phyloP scores from a whole-genome alignment of 35 echinoderm and acorn worm species.

The Stichopus chloronotus region DNA sequence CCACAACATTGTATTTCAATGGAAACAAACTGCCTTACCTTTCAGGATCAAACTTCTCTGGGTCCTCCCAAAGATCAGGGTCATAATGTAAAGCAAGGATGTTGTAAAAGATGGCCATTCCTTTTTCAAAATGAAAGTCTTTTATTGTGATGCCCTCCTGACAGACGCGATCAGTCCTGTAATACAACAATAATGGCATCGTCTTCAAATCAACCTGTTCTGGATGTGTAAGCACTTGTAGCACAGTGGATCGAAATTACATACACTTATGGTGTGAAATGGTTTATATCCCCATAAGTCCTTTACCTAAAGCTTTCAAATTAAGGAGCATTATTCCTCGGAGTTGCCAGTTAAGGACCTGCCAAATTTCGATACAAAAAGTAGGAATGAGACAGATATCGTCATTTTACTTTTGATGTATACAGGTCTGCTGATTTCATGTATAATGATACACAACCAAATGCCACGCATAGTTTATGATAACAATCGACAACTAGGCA shows the following conservation, averaged over 20 bases:
- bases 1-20: too few relatives aligned
- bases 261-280: background rate
- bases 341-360: background rate
- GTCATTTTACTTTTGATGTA: too few relatives aligned
- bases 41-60: constrained; percentile 83
- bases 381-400: too few relatives aligned
- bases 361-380: background rate
- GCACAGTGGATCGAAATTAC: too few relatives aligned
- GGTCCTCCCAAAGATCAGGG: constrained; percentile 67
- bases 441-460: too few relatives aligned
- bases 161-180: constrained; percentile 44
- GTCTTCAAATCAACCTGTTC: too few relatives aligned
- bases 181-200: background rate
- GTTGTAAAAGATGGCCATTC: constrained; percentile 46
- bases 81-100: constrained; percentile 70
- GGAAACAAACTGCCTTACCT: constrained; percentile 36
- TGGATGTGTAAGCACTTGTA: too few relatives aligned
- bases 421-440: too few relatives aligned
- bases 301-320: too few relatives aligned
- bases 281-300: background rate
- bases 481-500: too few relatives aligned
- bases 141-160: constrained; percentile 2
- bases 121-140: constrained; percentile 43
- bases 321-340: background rate
- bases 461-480: too few relatives aligned